phyloP scores from a whole-genome alignment of 2,113 vertebrate species.

The Rattus norvegicus region GRCr8 NC_086036.1:46737001-46737500 shows the following conservation, averaged over 20 bases:
- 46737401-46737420: background rate
- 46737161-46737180: background rate
- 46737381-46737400: background rate
- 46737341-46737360: background rate
- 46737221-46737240: background rate
- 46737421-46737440: background rate
- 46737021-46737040: background rate
- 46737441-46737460: background rate
- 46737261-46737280: background rate
- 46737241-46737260: background rate
- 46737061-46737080: background rate
- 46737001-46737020: background rate
- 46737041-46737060: background rate
- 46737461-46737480: background rate
- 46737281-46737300: background rate
- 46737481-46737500: background rate
- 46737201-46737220: background rate
- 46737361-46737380: background rate
- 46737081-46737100: background rate
- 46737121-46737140: background rate
- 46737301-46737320: background rate
- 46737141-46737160: background rate
- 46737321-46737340: background rate
- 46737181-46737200: background rate
- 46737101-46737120: background rate